phyloP scores from a whole-genome alignment of 2,113 vertebrate genomes.

The Antechinus flavipes region DNA sequence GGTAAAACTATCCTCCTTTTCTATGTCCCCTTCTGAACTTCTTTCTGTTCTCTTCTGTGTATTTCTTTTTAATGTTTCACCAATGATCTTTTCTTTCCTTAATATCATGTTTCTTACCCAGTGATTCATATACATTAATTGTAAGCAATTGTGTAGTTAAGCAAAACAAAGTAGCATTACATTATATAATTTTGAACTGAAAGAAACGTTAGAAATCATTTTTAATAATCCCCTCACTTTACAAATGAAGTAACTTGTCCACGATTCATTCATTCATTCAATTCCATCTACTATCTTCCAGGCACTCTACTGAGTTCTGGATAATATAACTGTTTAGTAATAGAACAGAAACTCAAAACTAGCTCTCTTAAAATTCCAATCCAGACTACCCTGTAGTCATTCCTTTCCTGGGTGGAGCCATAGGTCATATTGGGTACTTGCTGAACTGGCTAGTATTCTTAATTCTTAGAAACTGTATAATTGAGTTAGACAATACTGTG shows the following conservation, averaged over 20 bases:
- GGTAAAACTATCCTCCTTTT: neutral
- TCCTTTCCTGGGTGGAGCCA: neutral
- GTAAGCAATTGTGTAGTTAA: neutral
- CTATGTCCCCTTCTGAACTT: neutral
- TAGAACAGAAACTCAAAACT: neutral
- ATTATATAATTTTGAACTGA: neutral
- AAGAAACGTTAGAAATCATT: neutral
- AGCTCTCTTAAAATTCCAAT: neutral
- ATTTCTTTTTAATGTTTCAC: conserved; percentile 31
- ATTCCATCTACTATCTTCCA: neutral
- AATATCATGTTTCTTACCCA: neutral
- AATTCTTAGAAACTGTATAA: neutral
- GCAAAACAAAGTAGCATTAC: neutral
- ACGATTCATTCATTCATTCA: neutral
- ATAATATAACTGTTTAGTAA: neutral
- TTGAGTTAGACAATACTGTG: neutral
- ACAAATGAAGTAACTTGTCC: neutral
- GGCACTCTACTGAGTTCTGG: neutral
- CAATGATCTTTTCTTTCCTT: neutral
- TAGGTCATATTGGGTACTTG: neutral
- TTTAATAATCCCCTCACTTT: neutral
- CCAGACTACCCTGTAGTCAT: neutral
- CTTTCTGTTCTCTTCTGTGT: neutral
- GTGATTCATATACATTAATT: neutral
- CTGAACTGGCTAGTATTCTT: neutral